Conservation (phyloP, 2,113 vertebrate species). For the Serinus canaria region DNA sequence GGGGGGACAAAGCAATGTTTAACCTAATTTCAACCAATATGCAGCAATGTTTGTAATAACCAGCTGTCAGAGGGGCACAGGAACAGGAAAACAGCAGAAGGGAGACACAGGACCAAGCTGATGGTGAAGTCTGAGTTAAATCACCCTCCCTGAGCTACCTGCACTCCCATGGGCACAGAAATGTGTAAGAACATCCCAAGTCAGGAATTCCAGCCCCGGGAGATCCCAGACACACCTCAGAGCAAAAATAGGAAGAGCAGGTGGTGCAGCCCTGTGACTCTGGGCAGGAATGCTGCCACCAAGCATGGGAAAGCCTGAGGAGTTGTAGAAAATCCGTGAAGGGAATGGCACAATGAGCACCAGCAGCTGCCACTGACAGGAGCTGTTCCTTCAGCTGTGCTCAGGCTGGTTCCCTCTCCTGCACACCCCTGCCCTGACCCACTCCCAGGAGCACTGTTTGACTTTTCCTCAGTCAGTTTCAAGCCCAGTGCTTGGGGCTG, state of each 20-base stretch:
- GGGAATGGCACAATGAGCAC: rapidly evolving
- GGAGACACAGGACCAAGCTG: neutral
- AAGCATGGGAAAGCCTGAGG: neutral
- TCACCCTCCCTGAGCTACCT: neutral
- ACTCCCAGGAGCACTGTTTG: neutral
- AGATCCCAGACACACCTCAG: neutral
- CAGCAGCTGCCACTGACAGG: neutral
- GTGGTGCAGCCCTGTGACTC: neutral
- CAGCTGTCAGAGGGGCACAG: conserved; percentile 26
- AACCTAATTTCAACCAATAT: conserved; percentile 56
- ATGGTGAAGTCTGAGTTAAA: neutral
- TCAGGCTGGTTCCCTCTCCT: neutral
- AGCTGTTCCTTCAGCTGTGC: neutral
- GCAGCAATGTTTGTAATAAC: conserved; percentile 44
- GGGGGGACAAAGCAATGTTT: conserved; percentile 19
- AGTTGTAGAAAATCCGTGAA: neutral
- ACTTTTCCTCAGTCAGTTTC: neutral
- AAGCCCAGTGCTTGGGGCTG: neutral
- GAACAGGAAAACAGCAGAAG: neutral
- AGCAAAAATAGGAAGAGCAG: neutral
- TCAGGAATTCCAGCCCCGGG: neutral
- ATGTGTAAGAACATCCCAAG: neutral
- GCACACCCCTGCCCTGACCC: neutral
- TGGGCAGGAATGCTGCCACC: neutral
- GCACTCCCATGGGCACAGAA: neutral